Base-by-base conservation (phyloP, 2,113 vertebrate species). In the Pampusana beccarii region DNA sequence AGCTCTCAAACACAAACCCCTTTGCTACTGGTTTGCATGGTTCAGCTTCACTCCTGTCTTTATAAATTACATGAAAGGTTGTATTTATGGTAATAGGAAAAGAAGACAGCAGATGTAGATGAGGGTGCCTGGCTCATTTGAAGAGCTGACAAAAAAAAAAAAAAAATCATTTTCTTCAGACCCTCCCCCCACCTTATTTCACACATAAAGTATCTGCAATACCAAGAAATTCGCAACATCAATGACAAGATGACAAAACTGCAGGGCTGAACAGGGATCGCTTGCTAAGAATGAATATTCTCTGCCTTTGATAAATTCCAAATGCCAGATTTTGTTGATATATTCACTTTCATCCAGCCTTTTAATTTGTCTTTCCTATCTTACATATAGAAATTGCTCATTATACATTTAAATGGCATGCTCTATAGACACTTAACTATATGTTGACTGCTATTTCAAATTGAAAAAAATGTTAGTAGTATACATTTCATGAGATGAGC, bases 381-480 rank as follows among this genome's bases (percentile, higher is more conserved):
- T 57, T 58, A 28, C 13, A 29, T 26, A 19, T 0, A 38, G 28
- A 28, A 89, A 36, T 53, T 62, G 33, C 26, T 56, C n/a, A 70
- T 73, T 85, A 33, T 54, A 44, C 65, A 38, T 77, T 91, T 67
- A 86, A 92, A 89, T 40, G 14, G 11, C 38, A 92, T 44, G n/a
- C 58, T 88, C 51, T 67, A 67, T 17, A 91, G 79, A 91, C 54
- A 95, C 72, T 97, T 95, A 96, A 96, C 85, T 12, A 38, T 81
- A 89, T 56, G 62, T 11, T 86, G 96, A 81, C 56, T 70, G 19
- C 4, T 88, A 28, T 69, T 95, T 84, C 5, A 72, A 48, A 65
- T 61, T n/a, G 25, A 60, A 83, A 90, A 19, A 67, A 79, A 70
- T 24, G 57, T 14, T n/a, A 88, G 26, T 25, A 79, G 54, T 23